Base-by-base conservation (phyloP, 1,140 invertebrate genomes). In the Solenopsis invicta region DNA sequence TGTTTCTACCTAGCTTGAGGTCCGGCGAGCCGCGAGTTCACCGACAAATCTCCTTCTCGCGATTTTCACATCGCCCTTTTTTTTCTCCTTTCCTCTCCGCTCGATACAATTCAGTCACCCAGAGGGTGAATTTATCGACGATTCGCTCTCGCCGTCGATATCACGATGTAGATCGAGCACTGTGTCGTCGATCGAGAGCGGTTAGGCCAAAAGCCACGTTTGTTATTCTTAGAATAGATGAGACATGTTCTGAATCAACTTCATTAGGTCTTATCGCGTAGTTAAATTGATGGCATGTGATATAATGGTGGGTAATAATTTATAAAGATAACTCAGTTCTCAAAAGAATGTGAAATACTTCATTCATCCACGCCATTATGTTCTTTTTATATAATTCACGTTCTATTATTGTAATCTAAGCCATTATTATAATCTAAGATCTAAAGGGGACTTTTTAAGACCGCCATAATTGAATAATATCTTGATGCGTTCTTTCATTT, bases 261-360 rank as follows among this genome's bases (percentile, higher is more conserved):
- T 71, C 54, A 74, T 84, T 50, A 61, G 41, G 69, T 84, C 54
- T 84, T 84, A 84, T 84, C 69, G 69, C 69, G 56, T 62, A 75
- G 80, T 74, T 84, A 75, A 84, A 84, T 84, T 74, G 80, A 75
- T 75, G 69, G 41, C 54, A 45, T 34, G 48, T 54, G 77, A 84
- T 75, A 74, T 74, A 61, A 84, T 50, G 69, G 80, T 1, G 54
- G n/a, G 29, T 75, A 84, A 84, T 84, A 84, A 84, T 75, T 75
- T 71, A 81, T 71, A 48, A 41, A 81, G 64, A 56, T 71, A 81
- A 71, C 66, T 41, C 48, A 16, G 41, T 69, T 61, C 41, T 74
- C 80, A 84, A 84, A 75, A 84, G 80, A 84, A 84, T 75, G 69
- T 75, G 69, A 84, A 84, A 61, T 74, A 84, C 69, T 84, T 81